Evolutionary conservation across 2,797 vertebrate species (phyloP).

Genomic region (Anguilla obscura): DNA sequence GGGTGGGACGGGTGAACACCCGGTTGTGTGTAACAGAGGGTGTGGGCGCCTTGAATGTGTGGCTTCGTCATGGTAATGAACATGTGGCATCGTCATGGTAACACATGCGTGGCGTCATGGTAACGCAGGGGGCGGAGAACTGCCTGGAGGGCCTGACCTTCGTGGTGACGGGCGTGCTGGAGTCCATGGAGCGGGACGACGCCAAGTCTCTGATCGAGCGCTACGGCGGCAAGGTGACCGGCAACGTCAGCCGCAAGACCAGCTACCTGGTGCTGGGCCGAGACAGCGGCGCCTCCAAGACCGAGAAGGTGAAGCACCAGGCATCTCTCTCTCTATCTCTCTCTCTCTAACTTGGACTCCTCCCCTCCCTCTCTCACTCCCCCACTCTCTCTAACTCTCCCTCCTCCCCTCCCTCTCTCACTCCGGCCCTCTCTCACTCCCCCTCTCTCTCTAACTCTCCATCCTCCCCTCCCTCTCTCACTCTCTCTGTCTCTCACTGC

Average conservation of each 20-base stretch:
- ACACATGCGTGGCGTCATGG: background rate
- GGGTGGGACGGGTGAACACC: background rate
- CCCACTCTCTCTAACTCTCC: too few relatives aligned
- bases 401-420: too few relatives aligned
- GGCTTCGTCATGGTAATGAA: background rate
- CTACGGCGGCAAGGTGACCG: slow-evolving; percentile 93
- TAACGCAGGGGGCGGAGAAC: slow-evolving; percentile 88
- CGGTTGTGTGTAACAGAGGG: background rate
- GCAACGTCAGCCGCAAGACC: slow-evolving; percentile 94
- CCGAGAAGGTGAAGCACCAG: slow-evolving; percentile 81
- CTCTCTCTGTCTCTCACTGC: background rate
- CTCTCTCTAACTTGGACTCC: background rate
- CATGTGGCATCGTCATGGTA: background rate
- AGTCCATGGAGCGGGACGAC: slow-evolving; percentile 93
- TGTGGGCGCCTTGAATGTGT: background rate
- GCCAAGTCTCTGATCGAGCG: slow-evolving; percentile 90
- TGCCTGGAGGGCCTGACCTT: slow-evolving; percentile 93
- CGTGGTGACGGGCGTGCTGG: slow-evolving; percentile 92
- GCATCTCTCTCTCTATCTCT: background rate
- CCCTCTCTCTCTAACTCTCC: too few relatives aligned
- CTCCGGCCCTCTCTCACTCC: too few relatives aligned
- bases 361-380: background rate
- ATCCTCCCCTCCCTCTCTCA: background rate
- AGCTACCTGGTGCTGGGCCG: slow-evolving; percentile 89
- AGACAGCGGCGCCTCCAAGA: slow-evolving; percentile 87